These are phyloP conservation scores for Gnathonemus longibarbis DNA, from an alignment of 2,113 vertebrate species.

Conservation along the genomic window DNA sequence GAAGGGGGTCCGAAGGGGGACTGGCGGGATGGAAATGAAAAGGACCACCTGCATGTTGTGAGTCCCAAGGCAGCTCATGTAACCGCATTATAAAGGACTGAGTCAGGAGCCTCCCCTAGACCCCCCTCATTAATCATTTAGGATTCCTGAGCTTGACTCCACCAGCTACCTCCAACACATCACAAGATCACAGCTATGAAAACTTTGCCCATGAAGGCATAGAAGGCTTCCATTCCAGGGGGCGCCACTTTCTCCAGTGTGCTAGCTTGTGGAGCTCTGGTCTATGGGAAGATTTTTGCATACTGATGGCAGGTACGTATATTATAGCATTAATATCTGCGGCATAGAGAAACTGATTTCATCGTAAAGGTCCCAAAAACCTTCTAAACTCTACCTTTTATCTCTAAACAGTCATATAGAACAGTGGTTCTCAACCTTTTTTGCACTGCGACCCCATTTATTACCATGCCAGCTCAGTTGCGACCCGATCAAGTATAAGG, in stretches of 20 bases:
- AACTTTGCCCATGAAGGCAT: background rate
- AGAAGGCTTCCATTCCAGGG: background rate
- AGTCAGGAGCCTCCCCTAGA: background rate
- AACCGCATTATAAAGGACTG: constrained; percentile 17
- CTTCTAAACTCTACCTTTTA: background rate
- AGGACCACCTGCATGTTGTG: constrained; percentile 22
- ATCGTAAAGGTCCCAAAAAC: background rate
- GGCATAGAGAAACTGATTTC: background rate
- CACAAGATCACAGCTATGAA: background rate
- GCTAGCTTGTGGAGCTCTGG: background rate
- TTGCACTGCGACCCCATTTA: too few species aligned
- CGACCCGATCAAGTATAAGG: too few species aligned
- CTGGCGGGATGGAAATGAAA: background rate
- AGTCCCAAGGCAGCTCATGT: constrained; percentile 12
- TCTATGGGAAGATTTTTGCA: background rate
- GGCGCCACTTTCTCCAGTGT: too few species aligned
- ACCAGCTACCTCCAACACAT: background rate
- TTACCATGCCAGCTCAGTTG: too few species aligned
- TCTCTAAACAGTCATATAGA: background rate
- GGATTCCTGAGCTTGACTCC: background rate
- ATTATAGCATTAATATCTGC: background rate
- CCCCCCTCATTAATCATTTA: constrained; percentile 27
- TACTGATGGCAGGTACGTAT: background rate
- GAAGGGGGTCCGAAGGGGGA: background rate
- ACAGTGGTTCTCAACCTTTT: too few species aligned